phyloP scores from a whole-genome alignment of 2,113 vertebrate species.

The Centropus bengalensis region DNA sequence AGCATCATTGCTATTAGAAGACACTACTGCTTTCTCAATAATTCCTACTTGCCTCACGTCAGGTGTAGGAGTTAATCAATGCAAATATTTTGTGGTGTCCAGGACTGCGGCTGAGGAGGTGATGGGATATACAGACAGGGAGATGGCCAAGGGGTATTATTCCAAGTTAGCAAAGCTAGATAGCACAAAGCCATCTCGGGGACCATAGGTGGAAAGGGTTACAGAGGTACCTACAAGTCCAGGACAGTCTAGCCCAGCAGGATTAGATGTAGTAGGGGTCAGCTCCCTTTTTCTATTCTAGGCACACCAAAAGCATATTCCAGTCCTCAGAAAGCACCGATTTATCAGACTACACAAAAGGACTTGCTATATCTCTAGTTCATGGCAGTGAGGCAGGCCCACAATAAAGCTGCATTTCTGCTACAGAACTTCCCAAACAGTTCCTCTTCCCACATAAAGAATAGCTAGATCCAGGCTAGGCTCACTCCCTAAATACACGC shows the following conservation, averaged over 20 bases:
- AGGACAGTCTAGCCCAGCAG: background rate
- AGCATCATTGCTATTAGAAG: background rate
- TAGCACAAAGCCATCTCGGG: background rate
- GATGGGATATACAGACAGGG: background rate
- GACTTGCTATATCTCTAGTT: background rate
- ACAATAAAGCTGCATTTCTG: background rate
- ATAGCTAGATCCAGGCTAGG: background rate
- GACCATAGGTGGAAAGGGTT: background rate
- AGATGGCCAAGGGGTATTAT: background rate
- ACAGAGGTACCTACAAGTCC: background rate
- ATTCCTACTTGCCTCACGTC: background rate
- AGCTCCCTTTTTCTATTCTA: background rate
- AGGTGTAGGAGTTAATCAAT: background rate
- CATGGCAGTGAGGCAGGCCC: too few species aligned
- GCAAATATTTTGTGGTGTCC: background rate
- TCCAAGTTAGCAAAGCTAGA: background rate
- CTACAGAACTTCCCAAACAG: background rate
- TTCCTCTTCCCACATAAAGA: background rate
- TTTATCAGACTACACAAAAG: background rate
- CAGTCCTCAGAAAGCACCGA: background rate
- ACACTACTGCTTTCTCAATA: background rate
- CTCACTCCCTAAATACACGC: background rate
- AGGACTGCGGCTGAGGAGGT: background rate
- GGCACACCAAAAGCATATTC: background rate
- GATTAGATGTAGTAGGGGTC: background rate